These are phyloP conservation scores for Champsocephalus esox DNA, from an alignment of 2,797 vertebrate species.

Conservation along the genomic window DNA sequence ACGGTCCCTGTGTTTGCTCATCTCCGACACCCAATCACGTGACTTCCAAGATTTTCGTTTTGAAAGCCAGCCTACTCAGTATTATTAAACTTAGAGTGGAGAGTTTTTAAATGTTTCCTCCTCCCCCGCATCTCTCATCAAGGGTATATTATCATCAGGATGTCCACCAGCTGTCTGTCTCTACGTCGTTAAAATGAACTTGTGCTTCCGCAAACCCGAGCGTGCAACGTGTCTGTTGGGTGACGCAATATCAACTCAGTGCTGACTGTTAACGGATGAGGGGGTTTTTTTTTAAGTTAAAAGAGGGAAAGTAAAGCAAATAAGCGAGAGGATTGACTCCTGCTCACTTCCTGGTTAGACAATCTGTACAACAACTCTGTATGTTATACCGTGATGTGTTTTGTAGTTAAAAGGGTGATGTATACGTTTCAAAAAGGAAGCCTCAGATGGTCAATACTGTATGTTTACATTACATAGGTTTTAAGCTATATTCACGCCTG, in stretches of 20 bases:
- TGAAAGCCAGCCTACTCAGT: background rate
- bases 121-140: background rate
- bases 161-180: background rate
- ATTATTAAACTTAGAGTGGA: too few species aligned
- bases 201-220: background rate
- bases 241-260: conserved; percentile 1
- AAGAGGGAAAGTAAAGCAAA: background rate
- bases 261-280: background rate
- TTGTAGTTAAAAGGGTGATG: too few species aligned
- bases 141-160: background rate
- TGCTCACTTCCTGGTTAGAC: conserved; percentile 33
- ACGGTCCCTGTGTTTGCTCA: background rate
- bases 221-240: background rate
- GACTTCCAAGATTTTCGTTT: background rate
- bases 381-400: too few species aligned
- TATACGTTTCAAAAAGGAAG: too few species aligned
- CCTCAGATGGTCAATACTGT: too few species aligned
- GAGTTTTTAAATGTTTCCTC: background rate
- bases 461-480: too few species aligned
- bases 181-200: too few species aligned
- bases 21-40: background rate
- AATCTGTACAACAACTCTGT: too few species aligned
- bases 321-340: conserved; percentile 4
- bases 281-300: background rate
- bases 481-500: too few species aligned